Base-by-base conservation (phyloP, 2,113 vertebrate genomes). In the Alaudala cheleensis region DNA sequence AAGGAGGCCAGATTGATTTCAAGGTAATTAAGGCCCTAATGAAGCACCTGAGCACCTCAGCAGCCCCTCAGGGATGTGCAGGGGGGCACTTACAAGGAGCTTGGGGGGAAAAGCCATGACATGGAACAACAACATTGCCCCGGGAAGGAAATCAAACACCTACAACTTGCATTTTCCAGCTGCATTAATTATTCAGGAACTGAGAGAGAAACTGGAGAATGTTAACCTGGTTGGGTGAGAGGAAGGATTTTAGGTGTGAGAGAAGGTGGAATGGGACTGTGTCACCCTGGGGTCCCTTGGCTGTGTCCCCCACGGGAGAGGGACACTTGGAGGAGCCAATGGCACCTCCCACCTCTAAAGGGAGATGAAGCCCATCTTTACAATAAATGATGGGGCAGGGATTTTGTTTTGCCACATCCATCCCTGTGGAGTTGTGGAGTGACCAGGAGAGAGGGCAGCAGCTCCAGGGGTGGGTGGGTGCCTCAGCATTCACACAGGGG, bases 161-260 rank as follows among this genome's bases (percentile, higher is more conserved):
- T 49, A 15, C 34, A 60, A 29, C 31, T 56, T 37, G 34, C 34
- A 12, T 61, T 70, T 88, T 60, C 57, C 56, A 58, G 31, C n/a
- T 54, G 22, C 15, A 66, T 56, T 49, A 25, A 39, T 81, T 47
- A 84, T 28, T 61, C 50, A 42, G 16, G 45, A 67, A 10, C 49
- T 0, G 5, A 54, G 62, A 40, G 47, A 78, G 60, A 77, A 87
- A 44, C 66, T 91, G 64, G 44, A 50, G 81, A 87, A 37, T 33
- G 28, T 6, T 18, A 62, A 54, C 44, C 14, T n/a, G 65, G 24
- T 0, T 44, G 6, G 19, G 24, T 0, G 0, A 65, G 31, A 69
- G 21, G 66, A 60, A 50, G 31, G 60, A 24, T 12, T 37, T n/a
- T 14, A 29, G 73, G 21, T 54, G 34, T 42, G 24, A 31, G 37